phyloP scores from a whole-genome alignment of 30 jellyfish, hydroid and myxozoan genomes.

The Turritopsis rubra region DNA sequence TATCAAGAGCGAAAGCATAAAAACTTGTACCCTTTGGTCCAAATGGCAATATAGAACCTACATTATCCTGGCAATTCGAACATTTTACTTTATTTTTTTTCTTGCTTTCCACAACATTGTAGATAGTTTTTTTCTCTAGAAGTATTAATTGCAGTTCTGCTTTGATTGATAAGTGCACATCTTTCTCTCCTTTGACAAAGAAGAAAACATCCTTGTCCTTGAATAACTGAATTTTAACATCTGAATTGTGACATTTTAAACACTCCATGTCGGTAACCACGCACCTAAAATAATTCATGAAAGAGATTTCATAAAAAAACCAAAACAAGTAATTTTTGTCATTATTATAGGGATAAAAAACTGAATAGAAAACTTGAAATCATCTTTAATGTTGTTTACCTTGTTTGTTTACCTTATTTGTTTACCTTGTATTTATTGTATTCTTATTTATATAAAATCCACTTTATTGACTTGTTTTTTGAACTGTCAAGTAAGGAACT shows the following conservation, averaged over 20 bases:
- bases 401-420: no score
- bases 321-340: no score
- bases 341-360: background rate
- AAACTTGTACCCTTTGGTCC: constrained; percentile 53
- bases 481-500: no score
- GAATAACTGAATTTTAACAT: constrained; percentile 1
- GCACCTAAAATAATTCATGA: background rate
- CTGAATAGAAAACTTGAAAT: no score
- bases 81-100: constrained; percentile 47
- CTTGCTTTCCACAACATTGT: constrained; percentile 33
- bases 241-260: constrained; percentile 11
- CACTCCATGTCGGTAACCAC: constrained; percentile 36
- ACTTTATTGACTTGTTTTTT: no score
- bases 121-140: constrained; percentile 14
- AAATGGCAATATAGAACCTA: constrained; percentile 47
- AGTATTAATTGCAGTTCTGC: constrained; percentile 37
- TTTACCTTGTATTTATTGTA: no score
- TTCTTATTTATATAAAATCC: no score
- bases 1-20: constrained; percentile 45
- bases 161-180: constrained; percentile 43
- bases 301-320: background rate
- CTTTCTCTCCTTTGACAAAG: constrained; percentile 44
- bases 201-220: constrained; percentile 30
- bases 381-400: no score
- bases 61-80: constrained; percentile 33